Evolutionary conservation across 2,797 vertebrate genomes (phyloP), one percentile per base, ranked within the genome.

Genomic region (Euthynnus affinis): DNA sequence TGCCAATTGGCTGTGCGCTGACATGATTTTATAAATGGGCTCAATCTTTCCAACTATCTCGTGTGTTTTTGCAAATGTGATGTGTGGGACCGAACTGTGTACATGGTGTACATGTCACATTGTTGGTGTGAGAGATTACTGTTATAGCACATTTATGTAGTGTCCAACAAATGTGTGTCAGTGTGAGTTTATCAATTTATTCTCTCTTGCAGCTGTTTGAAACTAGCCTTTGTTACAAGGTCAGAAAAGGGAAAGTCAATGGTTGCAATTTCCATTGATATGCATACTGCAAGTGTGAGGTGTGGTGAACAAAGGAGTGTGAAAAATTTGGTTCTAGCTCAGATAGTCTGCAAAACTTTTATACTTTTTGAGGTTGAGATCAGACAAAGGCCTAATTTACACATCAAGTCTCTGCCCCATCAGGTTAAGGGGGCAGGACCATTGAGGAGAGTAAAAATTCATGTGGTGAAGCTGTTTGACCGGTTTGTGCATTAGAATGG

Each of bases 251-350:
- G 2, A n/a, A 3, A 1, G 34, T 10, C 23, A 8, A 4, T 65
- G 13, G 10, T 56, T 37, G 52, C n/a, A 74, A 27, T 66, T 58
- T 58, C 61, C 63, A 59, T 59, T 76, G 44, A 68, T 74, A 73
- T 55, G 51, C 60, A 64, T 57, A 48, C 0, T 1, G 0, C 1
- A 65, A 18, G 4, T 57, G 2, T 74, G 18, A 17, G 49, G 23
- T 53, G 18, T 48, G 25, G 10, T 57, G 27, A 15, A 58, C n/a
- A 63, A 63, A 63, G 3, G 34, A 55, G 13, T 55, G 18, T 57
- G 52, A 74, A 18, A 58, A 27, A 51, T 40, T 51, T 40, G 44
- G 29, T 18, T 71, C 22, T 7, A 71, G 12, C 1, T 74, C n/a
- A 0, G 72, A 64, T 64, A 56, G 51, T 20, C 51, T 74, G 27